phyloP scores from a whole-genome alignment of 30 jellyfish, hydroid and myxozoan species.

The Aurelia aurita region DNA sequence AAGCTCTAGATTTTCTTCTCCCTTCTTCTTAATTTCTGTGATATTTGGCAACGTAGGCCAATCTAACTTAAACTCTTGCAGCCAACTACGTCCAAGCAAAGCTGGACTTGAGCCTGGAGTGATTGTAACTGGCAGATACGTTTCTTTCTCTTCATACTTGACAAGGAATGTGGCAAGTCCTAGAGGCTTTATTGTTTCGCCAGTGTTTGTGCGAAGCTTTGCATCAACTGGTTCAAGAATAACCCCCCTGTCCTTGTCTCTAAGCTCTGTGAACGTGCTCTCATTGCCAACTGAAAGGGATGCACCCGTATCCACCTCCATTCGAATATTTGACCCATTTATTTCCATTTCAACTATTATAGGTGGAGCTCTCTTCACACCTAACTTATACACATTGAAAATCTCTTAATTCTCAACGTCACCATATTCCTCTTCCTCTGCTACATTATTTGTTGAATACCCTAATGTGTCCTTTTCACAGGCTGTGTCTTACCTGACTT shows the following conservation, averaged over 20 bases:
- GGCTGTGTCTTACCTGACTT: constrained; percentile 5
- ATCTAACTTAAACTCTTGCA: constrained; percentile 6
- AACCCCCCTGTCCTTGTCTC: too few species aligned
- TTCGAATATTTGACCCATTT: constrained; percentile 3
- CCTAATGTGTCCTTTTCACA: neutral
- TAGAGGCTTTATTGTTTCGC: too few species aligned
- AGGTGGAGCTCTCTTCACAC: constrained; percentile 27
- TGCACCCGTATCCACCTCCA: constrained; percentile 59
- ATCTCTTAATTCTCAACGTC: constrained; percentile 6
- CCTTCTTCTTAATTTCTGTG: neutral
- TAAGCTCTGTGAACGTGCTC: neutral
- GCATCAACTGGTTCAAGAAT: too few species aligned
- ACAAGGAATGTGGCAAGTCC: too few species aligned
- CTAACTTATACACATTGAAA: constrained; percentile 23
- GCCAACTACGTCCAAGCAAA: too few species aligned
- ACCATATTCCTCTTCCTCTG: constrained; percentile 12
- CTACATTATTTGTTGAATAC: constrained; percentile 18
- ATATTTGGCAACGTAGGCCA: constrained; percentile 3
- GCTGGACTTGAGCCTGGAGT: too few species aligned
- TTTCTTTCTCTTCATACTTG: too few species aligned
- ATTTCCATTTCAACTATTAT: constrained; percentile 31
- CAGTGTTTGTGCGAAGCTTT: too few species aligned
- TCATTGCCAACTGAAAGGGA: constrained; percentile 20
- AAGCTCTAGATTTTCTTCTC: neutral
- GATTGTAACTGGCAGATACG: too few species aligned